These are phyloP conservation scores for Acrocephalus arundinaceus DNA, from an alignment of 2,113 vertebrate genomes.

Conservation along the genomic window DNA sequence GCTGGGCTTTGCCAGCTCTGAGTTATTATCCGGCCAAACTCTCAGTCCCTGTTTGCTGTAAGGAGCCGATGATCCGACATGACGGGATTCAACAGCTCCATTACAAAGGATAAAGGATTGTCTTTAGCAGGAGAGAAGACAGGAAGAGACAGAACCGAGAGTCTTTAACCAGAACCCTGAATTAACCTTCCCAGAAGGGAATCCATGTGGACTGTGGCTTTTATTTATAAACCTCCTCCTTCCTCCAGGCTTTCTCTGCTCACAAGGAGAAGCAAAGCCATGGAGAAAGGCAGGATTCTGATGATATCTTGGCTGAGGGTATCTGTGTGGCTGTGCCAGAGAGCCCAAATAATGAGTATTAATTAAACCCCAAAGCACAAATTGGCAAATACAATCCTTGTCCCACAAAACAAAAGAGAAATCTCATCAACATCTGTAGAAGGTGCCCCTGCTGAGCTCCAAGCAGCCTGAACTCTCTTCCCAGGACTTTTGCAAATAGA, in stretches of 20 bases:
- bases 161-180: constrained; percentile 37
- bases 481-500: background rate
- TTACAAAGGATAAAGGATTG: constrained; percentile 9
- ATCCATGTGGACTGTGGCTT: background rate
- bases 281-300: background rate
- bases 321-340: background rate
- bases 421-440: background rate
- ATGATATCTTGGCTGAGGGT: background rate
- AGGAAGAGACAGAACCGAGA: constrained; percentile 9
- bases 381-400: background rate
- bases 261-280: background rate
- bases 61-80: background rate
- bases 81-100: background rate
- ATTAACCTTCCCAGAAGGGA: constrained; percentile 32
- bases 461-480: background rate
- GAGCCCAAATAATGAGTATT: background rate
- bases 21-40: background rate
- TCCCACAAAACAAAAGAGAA: background rate
- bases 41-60: background rate
- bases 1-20: background rate
- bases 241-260: background rate
- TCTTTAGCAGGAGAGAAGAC: background rate
- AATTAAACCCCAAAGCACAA: background rate
- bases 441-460: background rate
- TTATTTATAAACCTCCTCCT: constrained; percentile 38